These are phyloP conservation scores for Mugil cephalus DNA, from an alignment of 2,113 vertebrate genomes.

Conservation along the genomic window DNA sequence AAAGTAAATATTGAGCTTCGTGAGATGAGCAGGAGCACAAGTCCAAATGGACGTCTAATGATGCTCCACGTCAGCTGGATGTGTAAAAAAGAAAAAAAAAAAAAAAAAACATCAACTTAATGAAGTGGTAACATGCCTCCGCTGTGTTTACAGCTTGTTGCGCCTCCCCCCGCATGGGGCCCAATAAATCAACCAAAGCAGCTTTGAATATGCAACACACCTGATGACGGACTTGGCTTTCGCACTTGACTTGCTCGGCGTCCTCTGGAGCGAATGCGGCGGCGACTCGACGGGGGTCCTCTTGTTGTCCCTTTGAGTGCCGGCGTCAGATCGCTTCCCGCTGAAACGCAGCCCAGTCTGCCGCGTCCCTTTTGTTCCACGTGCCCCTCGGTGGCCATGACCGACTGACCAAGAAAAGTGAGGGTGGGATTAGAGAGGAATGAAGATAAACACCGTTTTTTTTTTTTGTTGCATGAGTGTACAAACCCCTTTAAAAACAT, in stretches of 20 bases:
- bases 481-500: background rate
- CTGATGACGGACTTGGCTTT: background rate
- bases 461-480: too few relatives aligned
- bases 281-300: background rate
- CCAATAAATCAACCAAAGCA: background rate
- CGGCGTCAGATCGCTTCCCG: background rate
- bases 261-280: background rate
- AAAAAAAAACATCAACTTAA: background rate
- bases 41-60: background rate
- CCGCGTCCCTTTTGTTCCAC: conserved; percentile 11
- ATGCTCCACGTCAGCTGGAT: background rate
- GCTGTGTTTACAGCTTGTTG: background rate
- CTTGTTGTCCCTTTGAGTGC: conserved; percentile 2
- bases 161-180: background rate
- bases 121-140: background rate
- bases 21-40: background rate
- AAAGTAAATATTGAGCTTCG: too few relatives aligned
- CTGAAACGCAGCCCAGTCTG: conserved; percentile 5
- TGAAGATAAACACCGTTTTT: background rate
- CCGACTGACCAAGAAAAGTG: background rate
- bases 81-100: background rate
- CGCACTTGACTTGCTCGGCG: background rate
- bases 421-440: background rate
- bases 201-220: background rate
- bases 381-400: background rate